Evolutionary conservation across 35 echinoderm and acorn worm genomes (phyloP), one percentile per base, ranked within the genome.

Genomic region (Acanthaster planci): DNA sequence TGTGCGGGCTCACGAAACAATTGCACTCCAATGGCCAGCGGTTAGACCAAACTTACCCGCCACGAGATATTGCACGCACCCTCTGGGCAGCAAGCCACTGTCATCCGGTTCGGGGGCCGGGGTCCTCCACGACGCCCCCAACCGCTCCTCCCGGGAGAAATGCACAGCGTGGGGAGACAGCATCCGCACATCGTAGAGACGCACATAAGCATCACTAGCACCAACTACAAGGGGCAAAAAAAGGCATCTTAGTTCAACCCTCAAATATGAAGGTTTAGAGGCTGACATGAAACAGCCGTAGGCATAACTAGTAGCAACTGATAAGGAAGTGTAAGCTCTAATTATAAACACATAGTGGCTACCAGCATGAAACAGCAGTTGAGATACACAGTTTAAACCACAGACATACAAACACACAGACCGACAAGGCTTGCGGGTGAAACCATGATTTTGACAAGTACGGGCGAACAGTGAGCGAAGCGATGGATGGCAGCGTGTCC

Each of bases 11-110:
- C n/a, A n/a, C n/a, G n/a, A n/a, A n/a, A n/a, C n/a, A n/a, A n/a
- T n/a, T n/a, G n/a, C n/a, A n/a, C n/a, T n/a, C n/a, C 56, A 5
- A 0, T 59, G 56, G 19, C 56, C 19, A 31, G 37, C 75, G 17
- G 4, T 31, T 39, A 38, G n/a, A n/a, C n/a, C 12, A 16, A 7
- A 68, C 76, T 80, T 38, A 94, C 96, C 96, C 81, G 92, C 92
- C 90, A 99, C 88, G 76, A 91, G 94, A 89, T 99, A 99, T 93
- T 99, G 96, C 96, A 99, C 96, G 91, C 96, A 99, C 55, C 85
- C 86, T 30, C 57, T 85, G 38, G 96, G 96, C 78, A 99, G 55
- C 51, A 86, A 81, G 26, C 88, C 90, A 30, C 87, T 31, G 14
- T 76, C 82, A 55, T 99, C 96, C 29, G 96, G 96, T 37, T 99